A percentile compares a stretch with the other conserved stretches of the same genome.
phyloP scores from a whole-genome alignment of 1,140 invertebrate species.

The Drosophila quadrilineata region DNA sequence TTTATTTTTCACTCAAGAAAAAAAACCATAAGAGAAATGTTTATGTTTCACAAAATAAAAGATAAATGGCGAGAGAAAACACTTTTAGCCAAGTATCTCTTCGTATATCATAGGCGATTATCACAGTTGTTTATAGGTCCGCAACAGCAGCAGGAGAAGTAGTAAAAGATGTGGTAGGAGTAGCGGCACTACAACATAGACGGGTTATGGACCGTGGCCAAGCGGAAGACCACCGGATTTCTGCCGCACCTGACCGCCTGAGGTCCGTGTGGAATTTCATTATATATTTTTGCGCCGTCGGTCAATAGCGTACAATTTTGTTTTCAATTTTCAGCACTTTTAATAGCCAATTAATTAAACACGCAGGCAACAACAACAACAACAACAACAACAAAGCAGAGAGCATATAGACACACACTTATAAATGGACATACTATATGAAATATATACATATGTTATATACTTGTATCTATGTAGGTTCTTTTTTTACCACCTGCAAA shows the following conservation, averaged over 20 bases:
- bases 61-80: no score
- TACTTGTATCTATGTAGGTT: neutral
- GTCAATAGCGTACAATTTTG: conserved; percentile 51
- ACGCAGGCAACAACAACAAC: conserved; percentile 56
- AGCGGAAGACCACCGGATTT: conserved; percentile 2
- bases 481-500: conserved; percentile 40
- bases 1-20: neutral
- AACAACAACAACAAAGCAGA: conserved; percentile 29
- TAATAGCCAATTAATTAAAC: conserved; percentile 76
- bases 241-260: conserved; percentile 4
- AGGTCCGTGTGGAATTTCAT: conserved; percentile 2
- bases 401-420: neutral
- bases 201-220: no score
- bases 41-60: no score
- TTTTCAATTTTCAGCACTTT: conserved; percentile 79
- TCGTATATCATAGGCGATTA: no score
- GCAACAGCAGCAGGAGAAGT: no score
- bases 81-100: no score
- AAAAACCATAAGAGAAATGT: no score
- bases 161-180: no score
- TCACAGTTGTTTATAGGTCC: no score
- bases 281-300: conserved; percentile 32
- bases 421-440: neutral
- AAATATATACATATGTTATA: neutral
- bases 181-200: no score